Evolutionary conservation across 2,888 invertebrate genomes (phyloP).

Genomic region (Leptinotarsa rubiginosa): DNA sequence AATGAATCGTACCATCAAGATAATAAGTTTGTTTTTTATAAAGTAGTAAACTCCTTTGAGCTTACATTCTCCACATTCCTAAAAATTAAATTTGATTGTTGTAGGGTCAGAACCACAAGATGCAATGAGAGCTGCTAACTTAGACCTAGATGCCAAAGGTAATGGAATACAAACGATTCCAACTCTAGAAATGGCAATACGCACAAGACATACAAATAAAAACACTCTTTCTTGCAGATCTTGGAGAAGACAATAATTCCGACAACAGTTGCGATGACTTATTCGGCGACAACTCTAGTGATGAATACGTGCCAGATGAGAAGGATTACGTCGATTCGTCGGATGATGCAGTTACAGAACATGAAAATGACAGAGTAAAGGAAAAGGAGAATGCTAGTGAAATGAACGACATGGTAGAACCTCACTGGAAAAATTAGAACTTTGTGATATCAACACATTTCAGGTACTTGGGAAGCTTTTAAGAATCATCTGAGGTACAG

Average conservation of each 20-base stretch:
- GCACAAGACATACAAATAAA: background rate
- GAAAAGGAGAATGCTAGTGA: background rate
- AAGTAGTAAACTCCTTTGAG: conserved; percentile 6
- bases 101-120: background rate
- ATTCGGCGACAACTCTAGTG: conserved; percentile 1
- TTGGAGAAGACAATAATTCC: conserved; percentile 1
- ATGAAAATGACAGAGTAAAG: background rate
- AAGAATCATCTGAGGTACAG: too few relatives aligned
- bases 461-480: too few relatives aligned
- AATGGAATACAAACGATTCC: background rate
- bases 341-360: background rate
- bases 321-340: conserved; percentile 1
- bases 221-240: background rate
- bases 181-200: conserved; percentile 4
- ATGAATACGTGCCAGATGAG: conserved; percentile 4
- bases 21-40: background rate
- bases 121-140: background rate
- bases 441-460: too few relatives aligned
- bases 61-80: background rate
- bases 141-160: conserved; percentile 4
- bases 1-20: background rate
- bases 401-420: conserved; percentile 13
- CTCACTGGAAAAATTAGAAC: too few relatives aligned
- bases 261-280: background rate
- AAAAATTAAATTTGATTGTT: too few relatives aligned